Percentiles rank a stretch among this genome's conserved stretches.
Evolutionary conservation across 2,888 invertebrate genomes (phyloP).

Genomic region (Heliconius aoede): DNA sequence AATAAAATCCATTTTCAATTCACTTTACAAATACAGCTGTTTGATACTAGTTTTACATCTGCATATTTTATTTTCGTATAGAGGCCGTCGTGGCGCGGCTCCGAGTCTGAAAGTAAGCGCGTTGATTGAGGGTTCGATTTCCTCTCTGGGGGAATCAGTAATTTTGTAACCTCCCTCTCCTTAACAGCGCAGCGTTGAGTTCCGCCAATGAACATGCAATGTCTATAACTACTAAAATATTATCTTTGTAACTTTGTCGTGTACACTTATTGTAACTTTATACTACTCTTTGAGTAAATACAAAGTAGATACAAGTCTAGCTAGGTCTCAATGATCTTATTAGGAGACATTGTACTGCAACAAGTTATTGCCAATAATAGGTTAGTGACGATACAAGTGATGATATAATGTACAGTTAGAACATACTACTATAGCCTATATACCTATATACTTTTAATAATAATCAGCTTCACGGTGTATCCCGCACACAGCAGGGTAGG

Average conservation of each 20-base stretch:
- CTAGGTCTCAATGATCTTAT: conserved; percentile 34
- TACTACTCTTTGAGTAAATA: conserved; percentile 8
- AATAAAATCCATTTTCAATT: background rate
- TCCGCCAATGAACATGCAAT: no score
- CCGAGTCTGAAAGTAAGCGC: no score
- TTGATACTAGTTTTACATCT: background rate
- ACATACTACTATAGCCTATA: background rate
- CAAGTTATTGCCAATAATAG: conserved; percentile 23
- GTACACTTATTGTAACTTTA: conserved; percentile 2
- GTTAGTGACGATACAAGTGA: conserved; percentile 1
- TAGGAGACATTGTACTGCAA: conserved; percentile 30
- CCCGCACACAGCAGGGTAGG: no score
- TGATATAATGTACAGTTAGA: background rate
- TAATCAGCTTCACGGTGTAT: no score
- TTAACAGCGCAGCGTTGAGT: no score
- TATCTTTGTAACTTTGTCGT: background rate
- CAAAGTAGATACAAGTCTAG: background rate
- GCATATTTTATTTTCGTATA: background rate
- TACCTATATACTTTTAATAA: background rate
- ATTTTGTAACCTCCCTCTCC: no score
- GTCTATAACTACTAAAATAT: no score
- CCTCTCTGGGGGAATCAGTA: no score
- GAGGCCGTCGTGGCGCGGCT: no score
- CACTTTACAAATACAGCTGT: background rate
- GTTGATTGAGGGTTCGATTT: no score